Conservation (phyloP, 2,797 vertebrate species). For the Telmatherina bonti region DNA sequence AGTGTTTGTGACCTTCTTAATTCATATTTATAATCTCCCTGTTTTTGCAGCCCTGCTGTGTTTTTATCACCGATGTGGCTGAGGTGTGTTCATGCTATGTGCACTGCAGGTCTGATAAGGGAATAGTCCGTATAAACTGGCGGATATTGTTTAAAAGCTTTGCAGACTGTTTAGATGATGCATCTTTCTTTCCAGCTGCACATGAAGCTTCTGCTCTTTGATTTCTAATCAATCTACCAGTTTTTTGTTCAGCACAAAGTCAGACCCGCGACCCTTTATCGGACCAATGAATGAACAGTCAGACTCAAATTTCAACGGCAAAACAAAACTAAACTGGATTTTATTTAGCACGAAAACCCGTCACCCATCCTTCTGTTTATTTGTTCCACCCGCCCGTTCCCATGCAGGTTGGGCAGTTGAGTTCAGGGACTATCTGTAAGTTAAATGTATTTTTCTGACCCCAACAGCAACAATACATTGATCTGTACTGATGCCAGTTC, state of each 20-base stretch:
- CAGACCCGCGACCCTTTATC: no score
- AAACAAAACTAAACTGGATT: background rate
- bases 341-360: background rate
- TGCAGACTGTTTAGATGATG: no score
- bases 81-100: background rate
- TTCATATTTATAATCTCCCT: background rate
- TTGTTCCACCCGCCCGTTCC: no score
- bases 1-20: background rate
- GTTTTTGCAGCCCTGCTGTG: background rate
- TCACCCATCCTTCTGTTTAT: no score
- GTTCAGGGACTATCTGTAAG: no score
- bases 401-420: no score
- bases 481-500: no score
- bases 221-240: no score
- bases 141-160: background rate
- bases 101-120: background rate
- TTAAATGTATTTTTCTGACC: background rate
- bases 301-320: background rate
- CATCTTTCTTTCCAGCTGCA: no score
- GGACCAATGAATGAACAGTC: no score
- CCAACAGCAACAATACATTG: background rate
- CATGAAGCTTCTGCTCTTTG: no score
- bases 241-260: no score
- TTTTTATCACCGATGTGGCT: background rate
- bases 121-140: background rate